Percentiles rank a stretch among this genome's conserved stretches.
phyloP scores from a whole-genome alignment of 2,888 invertebrate species.

The Eupithecia exiguata region DNA sequence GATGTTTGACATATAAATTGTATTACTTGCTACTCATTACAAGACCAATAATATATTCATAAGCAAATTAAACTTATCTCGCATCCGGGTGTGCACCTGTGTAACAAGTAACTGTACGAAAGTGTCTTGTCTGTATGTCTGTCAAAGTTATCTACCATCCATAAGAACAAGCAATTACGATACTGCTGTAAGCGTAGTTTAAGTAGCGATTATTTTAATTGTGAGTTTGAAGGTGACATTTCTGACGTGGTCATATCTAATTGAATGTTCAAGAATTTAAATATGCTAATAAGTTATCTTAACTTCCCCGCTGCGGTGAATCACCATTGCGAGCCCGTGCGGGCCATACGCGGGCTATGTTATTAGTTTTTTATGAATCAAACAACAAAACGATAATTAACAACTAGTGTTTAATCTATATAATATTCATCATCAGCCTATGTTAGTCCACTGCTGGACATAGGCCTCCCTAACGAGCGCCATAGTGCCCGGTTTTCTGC shows the following conservation, averaged over 20 bases:
- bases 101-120: background rate
- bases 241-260: background rate
- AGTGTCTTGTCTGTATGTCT: background rate
- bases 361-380: too few species aligned
- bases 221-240: background rate
- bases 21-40: background rate
- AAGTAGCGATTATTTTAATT: slow-evolving; percentile 3
- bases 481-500: too few species aligned
- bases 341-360: too few species aligned
- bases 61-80: slow-evolving; percentile 1
- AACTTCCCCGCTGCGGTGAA: background rate
- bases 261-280: background rate
- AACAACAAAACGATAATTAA: too few species aligned
- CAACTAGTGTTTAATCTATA: too few species aligned
- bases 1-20: background rate
- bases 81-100: slow-evolving; percentile 1
- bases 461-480: too few species aligned
- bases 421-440: too few species aligned
- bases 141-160: slow-evolving; percentile 2
- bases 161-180: background rate
- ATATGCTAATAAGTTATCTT: background rate
- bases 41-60: background rate
- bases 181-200: background rate
- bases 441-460: too few species aligned
- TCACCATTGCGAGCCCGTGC: background rate